Evolutionary conservation across 2,113 vertebrate genomes (phyloP).

Genomic region (Cebidichthys violaceus): DNA sequence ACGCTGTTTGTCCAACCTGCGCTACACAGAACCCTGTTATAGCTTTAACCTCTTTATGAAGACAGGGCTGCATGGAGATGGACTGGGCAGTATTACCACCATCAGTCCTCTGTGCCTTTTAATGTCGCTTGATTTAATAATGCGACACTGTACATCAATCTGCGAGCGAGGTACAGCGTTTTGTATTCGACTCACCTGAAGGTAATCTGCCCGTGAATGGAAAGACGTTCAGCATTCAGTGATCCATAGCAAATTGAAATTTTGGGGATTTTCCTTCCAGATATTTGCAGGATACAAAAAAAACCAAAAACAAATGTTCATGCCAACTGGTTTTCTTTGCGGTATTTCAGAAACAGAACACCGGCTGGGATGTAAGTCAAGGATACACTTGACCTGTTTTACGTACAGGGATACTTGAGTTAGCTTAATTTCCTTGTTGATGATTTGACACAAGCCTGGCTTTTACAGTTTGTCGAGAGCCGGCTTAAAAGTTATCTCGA

Average conservation of each 20-base stretch:
- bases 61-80: neutral
- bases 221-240: neutral
- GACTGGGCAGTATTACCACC: neutral
- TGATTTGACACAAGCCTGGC: neutral
- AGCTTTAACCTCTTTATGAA: neutral
- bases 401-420: neutral
- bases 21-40: neutral
- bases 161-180: neutral
- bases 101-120: neutral
- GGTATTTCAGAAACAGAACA: neutral
- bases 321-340: neutral
- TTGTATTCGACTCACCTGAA: neutral
- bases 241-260: neutral
- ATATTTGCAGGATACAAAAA: conserved; percentile 9
- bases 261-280: neutral
- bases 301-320: neutral
- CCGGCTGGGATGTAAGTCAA: neutral
- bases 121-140: conserved; percentile 10
- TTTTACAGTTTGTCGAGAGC: neutral
- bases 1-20: neutral
- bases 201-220: neutral
- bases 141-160: neutral
- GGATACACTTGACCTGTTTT: neutral
- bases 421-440: neutral
- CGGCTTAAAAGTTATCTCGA: neutral